phyloP scores from a whole-genome alignment of 2,797 vertebrate species.

The Lycodopsis pacificus region DNA sequence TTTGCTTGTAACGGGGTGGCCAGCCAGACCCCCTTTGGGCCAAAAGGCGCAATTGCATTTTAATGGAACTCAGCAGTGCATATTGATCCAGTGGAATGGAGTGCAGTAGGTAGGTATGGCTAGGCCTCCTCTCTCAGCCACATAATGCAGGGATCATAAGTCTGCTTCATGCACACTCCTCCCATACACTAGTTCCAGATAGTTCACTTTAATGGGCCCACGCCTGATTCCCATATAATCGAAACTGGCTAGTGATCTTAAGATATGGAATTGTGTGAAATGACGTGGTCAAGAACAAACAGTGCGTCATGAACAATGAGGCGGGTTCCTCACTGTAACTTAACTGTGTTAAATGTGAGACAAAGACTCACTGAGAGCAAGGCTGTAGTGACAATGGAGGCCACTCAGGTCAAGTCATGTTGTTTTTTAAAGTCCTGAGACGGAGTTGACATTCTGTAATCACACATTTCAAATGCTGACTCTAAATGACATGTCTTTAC shows the following conservation, averaged over 20 bases:
- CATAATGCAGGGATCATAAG: conserved; percentile 34
- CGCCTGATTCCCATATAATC: conserved; percentile 39
- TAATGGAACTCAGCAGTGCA: conserved; percentile 67
- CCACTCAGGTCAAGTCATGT: not conserved
- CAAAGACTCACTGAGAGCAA: not conserved
- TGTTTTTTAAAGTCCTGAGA: not conserved
- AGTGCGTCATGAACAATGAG: conserved; percentile 12
- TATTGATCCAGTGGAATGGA: conserved; percentile 69
- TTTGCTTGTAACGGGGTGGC: conserved; percentile 61
- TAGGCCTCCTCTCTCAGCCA: conserved; percentile 7
- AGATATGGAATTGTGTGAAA: conserved; percentile 42
- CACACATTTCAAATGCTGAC: not conserved
- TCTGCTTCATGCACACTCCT: conserved; percentile 19
- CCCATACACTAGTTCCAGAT: conserved; percentile 42
- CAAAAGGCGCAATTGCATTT: conserved; percentile 66
- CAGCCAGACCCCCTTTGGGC: conserved; percentile 53
- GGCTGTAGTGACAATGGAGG: not conserved
- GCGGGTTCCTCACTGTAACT: conserved; percentile 4
- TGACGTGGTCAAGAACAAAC: conserved; percentile 47
- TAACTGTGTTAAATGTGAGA: conserved; percentile 7
- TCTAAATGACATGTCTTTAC: not conserved
- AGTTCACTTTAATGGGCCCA: conserved; percentile 43
- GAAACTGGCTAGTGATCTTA: conserved; percentile 41
- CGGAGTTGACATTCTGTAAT: not conserved
- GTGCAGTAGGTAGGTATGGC: conserved; percentile 17